phyloP scores from a whole-genome alignment of 35 echinoderm and acorn worm species.

The Stichopus chloronotus region DNA sequence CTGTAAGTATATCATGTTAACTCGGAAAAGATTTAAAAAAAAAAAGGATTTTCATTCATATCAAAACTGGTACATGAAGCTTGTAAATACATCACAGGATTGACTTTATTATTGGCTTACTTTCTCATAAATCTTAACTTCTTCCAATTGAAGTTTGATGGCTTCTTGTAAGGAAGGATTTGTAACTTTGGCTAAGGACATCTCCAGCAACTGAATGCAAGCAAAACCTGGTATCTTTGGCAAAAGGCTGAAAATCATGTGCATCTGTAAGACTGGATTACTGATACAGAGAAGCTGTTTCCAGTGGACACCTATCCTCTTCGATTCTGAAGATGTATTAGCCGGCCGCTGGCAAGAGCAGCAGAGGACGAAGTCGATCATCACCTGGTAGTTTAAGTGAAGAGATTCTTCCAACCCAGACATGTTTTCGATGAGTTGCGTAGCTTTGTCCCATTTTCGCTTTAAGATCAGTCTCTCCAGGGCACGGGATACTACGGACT shows the following conservation, averaged over 20 bases:
- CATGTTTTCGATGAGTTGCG: constrained; percentile 42
- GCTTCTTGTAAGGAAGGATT: constrained; percentile 60
- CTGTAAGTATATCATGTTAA: neutral
- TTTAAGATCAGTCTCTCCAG: constrained; percentile 49
- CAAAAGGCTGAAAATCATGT: constrained; percentile 47
- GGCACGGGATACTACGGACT: constrained; percentile 48
- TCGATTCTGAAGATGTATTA: neutral
- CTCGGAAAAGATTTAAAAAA: neutral
- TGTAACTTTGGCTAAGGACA: constrained; percentile 53
- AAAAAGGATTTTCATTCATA: neutral
- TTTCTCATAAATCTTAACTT: constrained; percentile 93
- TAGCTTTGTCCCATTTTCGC: constrained; percentile 64
- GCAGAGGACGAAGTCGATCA: constrained; percentile 77
- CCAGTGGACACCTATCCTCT: constrained; percentile 21
- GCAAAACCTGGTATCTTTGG: constrained; percentile 21
- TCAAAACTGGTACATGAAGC: too few relatives aligned
- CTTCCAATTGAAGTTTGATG: constrained; percentile 66
- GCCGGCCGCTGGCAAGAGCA: constrained; percentile 61
- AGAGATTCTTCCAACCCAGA: constrained; percentile 41
- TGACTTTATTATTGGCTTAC: constrained; percentile 37
- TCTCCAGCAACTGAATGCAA: constrained; percentile 45
- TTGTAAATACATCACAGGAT: too few relatives aligned
- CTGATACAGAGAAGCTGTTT: constrained; percentile 31
- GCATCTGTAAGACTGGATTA: constrained; percentile 30
- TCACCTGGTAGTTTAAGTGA: constrained; percentile 39